Percentiles rank a stretch among this genome's conserved stretches.
These are phyloP conservation scores for Maconellicoccus hirsutus DNA, from an alignment of 1,140 invertebrate species.

Conservation along the genomic window DNA sequence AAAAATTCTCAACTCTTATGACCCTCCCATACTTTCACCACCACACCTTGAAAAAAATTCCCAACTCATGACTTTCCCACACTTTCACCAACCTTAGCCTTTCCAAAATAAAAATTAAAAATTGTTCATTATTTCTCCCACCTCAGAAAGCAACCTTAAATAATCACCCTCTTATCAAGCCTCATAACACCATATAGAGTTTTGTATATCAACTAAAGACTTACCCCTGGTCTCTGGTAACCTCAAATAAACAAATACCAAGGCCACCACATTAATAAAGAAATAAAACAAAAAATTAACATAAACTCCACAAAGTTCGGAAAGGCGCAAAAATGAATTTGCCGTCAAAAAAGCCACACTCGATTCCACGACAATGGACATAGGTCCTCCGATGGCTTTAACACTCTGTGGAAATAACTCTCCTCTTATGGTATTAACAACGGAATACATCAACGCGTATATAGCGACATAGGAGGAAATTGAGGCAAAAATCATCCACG, in stretches of 20 bases:
- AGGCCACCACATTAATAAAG: conserved; percentile 48
- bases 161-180: too few relatives aligned
- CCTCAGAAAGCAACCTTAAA: too few relatives aligned
- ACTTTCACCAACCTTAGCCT: too few relatives aligned
- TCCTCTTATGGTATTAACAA: conserved; percentile 45
- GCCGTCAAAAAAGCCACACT: conserved; percentile 55
- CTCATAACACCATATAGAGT: too few relatives aligned
- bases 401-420: conserved; percentile 50
- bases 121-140: too few relatives aligned
- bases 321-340: conserved; percentile 53
- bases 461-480: not conserved
- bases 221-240: conserved; percentile 74
- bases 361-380: conserved; percentile 37
- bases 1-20: too few relatives aligned
- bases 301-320: conserved; percentile 46
- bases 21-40: too few relatives aligned
- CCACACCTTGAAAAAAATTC: too few relatives aligned
- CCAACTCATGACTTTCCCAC: too few relatives aligned
- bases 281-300: conserved; percentile 70
- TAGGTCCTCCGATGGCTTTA: conserved; percentile 42
- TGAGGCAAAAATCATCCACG: not conserved
- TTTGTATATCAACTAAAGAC: conserved; percentile 59
- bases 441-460: conserved; percentile 38
- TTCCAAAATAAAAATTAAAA: too few relatives aligned
- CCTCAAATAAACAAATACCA: conserved; percentile 44